Base-by-base conservation (phyloP, 2,888 invertebrate genomes). In the Papilio elwesi region DNA sequence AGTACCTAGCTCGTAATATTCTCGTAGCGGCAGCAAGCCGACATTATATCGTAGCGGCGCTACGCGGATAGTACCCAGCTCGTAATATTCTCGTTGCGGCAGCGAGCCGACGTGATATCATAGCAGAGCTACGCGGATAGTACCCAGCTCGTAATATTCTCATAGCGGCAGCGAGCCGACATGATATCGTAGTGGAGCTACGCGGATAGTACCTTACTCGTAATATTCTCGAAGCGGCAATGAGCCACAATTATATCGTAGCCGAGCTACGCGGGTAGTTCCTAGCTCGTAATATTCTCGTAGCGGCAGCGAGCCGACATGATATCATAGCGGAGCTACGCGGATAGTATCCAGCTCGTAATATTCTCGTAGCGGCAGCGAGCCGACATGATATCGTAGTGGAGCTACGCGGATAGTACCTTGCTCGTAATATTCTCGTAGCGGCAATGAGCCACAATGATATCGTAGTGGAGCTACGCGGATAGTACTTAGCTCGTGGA, bases 311-410 rank as follows among this genome's bases (percentile, higher is more conserved):
- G 53, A 53, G 53, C 16, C 9, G 16, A 6, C 15, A 4, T 16
- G 26, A 26, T 36, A 36, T 15, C 53, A 15, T 57, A 57, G 57
- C 26, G 12, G 57, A 13, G 57, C 57, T 57, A 57, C 55, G 55
- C 36, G 1, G 26, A 55, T 55, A 26, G 10, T 55, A 26, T 12
- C 12, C 26, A 55, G 55, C 26, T 12, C 36, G 10, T 6, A 12
- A 7, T 26, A 26, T 26, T 55, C 49, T 11, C 0, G 11, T 11
- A 49, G 49, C 49, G 13, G 11, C 4, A n/a, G 13, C 11, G 53
- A 53, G 53, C 16, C 9, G 16, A 6, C 15, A 4, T 16, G 26
- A 26, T 36, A 36, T 15, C 15, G 53, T 57, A 57, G 57, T 13
- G 12, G 26, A 13, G 57, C 57, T 57, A 57, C 55, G 55, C 36